These are phyloP conservation scores for Acleris sparsana DNA, from an alignment of 2,888 invertebrate species.

Conservation along the genomic window DNA sequence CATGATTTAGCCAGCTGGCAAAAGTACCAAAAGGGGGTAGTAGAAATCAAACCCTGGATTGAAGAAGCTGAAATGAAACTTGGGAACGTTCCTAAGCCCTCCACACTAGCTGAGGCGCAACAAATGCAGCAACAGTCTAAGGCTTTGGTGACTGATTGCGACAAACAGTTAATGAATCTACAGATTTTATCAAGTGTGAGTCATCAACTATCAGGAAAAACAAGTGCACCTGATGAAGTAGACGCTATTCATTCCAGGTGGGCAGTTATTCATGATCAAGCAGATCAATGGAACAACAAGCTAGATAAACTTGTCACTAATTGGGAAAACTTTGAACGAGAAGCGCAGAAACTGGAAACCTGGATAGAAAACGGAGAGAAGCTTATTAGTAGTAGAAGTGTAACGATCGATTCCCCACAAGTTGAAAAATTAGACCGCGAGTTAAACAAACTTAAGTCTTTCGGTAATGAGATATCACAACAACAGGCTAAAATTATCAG, in stretches of 20 bases:
- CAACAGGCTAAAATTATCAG: constrained; percentile 92
- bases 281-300: constrained; percentile 90
- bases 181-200: constrained; percentile 89
- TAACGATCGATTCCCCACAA: constrained; percentile 87
- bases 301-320: constrained; percentile 90
- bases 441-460: constrained; percentile 89
- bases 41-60: constrained; percentile 94
- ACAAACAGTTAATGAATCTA: constrained; percentile 88
- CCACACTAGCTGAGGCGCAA: constrained; percentile 91
- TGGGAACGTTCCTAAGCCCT: constrained; percentile 88
- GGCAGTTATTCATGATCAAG: constrained; percentile 92
- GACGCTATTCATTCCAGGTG: constrained; percentile 93
- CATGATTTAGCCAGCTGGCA: constrained; percentile 93
- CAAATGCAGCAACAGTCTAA: constrained; percentile 88
- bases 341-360: constrained; percentile 88
- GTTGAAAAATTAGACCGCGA: constrained; percentile 90
- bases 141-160: constrained; percentile 90
- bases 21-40: constrained; percentile 90
- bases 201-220: constrained; percentile 89
- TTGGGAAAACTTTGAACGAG: constrained; percentile 92
- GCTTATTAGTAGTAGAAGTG: constrained; percentile 81
- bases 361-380: constrained; percentile 90
- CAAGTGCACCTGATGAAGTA: constrained; percentile 91
- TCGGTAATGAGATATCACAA: constrained; percentile 92
- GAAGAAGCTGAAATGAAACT: constrained; percentile 94